These are phyloP conservation scores for Mirza zaza DNA, from an alignment of 2,113 vertebrate species.

Conservation along the genomic window DNA sequence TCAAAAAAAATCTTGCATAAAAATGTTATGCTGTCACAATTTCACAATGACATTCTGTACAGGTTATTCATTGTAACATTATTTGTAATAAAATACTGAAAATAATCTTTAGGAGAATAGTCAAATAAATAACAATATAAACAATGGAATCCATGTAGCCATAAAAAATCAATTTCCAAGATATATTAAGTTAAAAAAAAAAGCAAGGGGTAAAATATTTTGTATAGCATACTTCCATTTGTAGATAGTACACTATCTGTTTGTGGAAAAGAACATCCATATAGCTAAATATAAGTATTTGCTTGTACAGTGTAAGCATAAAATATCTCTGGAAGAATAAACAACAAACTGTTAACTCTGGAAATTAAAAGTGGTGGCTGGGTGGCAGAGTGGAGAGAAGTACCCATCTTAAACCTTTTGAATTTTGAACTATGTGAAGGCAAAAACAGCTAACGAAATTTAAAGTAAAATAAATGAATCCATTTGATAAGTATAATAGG, in stretches of 20 bases:
- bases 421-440: not conserved
- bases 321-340: not conserved
- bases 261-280: not conserved
- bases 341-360: constrained; percentile 12
- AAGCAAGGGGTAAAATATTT: constrained; percentile 31
- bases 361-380: not conserved
- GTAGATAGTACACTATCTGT: not conserved
- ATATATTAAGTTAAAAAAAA: constrained; percentile 20
- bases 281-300: not conserved
- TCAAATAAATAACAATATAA: constrained; percentile 3
- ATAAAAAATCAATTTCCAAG: constrained; percentile 5
- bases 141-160: not conserved
- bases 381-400: not conserved
- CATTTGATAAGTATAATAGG: not conserved
- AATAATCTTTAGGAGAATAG: not conserved
- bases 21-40: constrained; percentile 15
- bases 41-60: not conserved
- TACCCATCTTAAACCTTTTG: not conserved
- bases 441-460: not conserved
- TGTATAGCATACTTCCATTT: not conserved
- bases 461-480: not conserved
- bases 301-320: not conserved
- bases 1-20: not conserved
- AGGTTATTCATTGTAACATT: not conserved
- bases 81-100: constrained; percentile 13